Evolutionary conservation across 2,888 invertebrate species (phyloP), one percentile per base, ranked within the genome.

Genomic region (Chymomyza procnemis): DNA sequence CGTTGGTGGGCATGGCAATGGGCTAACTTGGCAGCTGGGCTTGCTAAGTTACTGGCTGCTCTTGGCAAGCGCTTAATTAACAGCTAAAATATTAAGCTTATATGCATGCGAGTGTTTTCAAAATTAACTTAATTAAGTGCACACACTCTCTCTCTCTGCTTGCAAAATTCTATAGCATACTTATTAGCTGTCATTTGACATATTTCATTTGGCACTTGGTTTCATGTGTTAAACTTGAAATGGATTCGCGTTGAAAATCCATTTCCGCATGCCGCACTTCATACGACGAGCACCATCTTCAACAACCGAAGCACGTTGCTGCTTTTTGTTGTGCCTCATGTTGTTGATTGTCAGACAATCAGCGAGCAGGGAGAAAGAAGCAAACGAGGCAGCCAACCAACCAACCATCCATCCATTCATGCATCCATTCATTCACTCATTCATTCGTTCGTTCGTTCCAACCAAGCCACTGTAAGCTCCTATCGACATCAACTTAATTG

Each of bases 401-500:
- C 5, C 34, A 50, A 18, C 16, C 50, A 50, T 2, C 19, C 16
- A 18, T 8, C 50, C 50, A 50, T 16, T n/a, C 50, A 50, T 18
- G 22, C 58, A 14, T 8, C n/a, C 64, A 61, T 16, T 46, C 58
- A 59, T 19, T 47, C 66, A 50, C n/a, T n/a, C n/a, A n/a, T n/a
- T n/a, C n/a, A n/a, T n/a, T n/a, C n/a, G n/a, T 4, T 60, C 65
- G 48, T 54, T 54, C 64, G 8, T 47, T 26, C 55, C 12, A 70
- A 71, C 41, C 67, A 59, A 60, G 72, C 61, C 73, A 69, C 70
- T 75, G 61, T 67, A 82, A 76, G 73, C 82, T 77, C 67, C 66
- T 67, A 71, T 82, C 87, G 81, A 87, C 85, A 82, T 81, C 82
- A 73, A 79, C 73, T 81, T 81, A 85, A 81, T 87, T 85, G 81